Base-by-base conservation (phyloP, 1,140 invertebrate genomes). In the Lanistes nyassanus region DNA sequence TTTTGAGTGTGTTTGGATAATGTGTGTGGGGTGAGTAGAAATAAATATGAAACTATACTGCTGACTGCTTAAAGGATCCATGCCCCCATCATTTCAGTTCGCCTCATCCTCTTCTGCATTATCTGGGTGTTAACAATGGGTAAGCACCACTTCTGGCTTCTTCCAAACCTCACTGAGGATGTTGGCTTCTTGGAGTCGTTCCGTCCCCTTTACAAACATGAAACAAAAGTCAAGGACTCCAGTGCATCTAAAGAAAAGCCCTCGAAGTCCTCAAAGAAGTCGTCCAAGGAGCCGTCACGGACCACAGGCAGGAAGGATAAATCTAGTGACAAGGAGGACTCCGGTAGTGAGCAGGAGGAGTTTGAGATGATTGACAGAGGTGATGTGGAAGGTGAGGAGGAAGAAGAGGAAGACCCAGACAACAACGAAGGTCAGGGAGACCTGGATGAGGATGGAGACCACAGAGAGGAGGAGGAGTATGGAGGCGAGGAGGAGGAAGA, bases 101-200 rank as follows among this genome's bases (percentile, higher is more conserved):
- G 97, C 74, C 90, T 97, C 62, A 93, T 99, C 73, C 91, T 99
- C 42, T 99, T 99, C 89, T 95, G 95, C 83, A 84, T 95, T 9
- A 92, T 99, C 29, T 99, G 97, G 97, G 84, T 94, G 1, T 80
- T 96, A 1, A 97, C 96, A 0, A 90, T 97, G 71, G 97, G 97
- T 4, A 93, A 94, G 86, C 94, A 98, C 89, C 96, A 98, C 86
- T 92, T 99, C 69, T 99, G 98, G 97, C 92, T 99, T 68, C 91
- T 99, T 76, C 98, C 98, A 0, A 99, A 99, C 91, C 91, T 99
- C 31, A 98, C 97, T 3, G 98, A 99, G 90, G 98, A 99, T 90
- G 98, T 99, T 64, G 97, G 98, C 51, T 98, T 99, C 91, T 95
- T 99, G 75, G 97, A 98, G 56, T 99, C 97, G 1, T 99, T 99